phyloP scores from a whole-genome alignment of 30 jellyfish, hydroid and myxozoan species.

The Aurelia sp. region DNA sequence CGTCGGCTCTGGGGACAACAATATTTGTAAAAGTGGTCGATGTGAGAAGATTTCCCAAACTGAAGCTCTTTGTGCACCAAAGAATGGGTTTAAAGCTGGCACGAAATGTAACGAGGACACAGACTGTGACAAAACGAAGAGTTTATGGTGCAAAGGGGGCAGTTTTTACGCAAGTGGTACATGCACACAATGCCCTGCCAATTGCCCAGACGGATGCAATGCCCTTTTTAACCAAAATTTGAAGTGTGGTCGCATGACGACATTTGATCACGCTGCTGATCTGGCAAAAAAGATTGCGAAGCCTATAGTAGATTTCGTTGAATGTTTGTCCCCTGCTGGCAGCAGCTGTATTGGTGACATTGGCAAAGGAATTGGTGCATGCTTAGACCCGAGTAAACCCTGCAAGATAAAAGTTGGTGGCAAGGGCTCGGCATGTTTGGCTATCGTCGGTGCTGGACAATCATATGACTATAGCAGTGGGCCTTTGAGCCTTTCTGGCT shows the following conservation, averaged over 20 bases:
- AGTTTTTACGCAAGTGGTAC: neutral
- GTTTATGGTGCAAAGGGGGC: slow-evolving; percentile 3
- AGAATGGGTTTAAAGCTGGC: neutral
- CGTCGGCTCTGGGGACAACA: neutral
- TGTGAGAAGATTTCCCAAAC: neutral
- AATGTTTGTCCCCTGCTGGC: neutral
- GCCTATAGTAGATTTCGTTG: neutral
- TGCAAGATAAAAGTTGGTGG: slow-evolving; percentile 2
- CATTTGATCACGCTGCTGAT: slow-evolving; percentile 1
- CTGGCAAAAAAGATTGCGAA: neutral
- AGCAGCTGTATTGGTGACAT: neutral
- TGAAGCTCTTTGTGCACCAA: neutral
- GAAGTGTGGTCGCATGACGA: slow-evolving; percentile 5
- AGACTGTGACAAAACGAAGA: slow-evolving; percentile 1
- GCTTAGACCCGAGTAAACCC: neutral
- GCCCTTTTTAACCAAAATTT: neutral
- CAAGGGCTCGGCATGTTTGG: neutral
- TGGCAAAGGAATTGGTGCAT: neutral
- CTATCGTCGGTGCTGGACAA: neutral
- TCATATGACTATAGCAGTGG: neutral
- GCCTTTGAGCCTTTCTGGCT: neutral
- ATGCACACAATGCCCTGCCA: slow-evolving; percentile 1
- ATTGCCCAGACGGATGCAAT: slow-evolving; percentile 2
- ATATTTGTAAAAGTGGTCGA: neutral
- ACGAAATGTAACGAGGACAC: neutral